A percentile compares a stretch with the other conserved stretches of the same genome.
Conservation (phyloP, 2,113 vertebrate genomes). For the Tiliqua scincoides region DNA sequence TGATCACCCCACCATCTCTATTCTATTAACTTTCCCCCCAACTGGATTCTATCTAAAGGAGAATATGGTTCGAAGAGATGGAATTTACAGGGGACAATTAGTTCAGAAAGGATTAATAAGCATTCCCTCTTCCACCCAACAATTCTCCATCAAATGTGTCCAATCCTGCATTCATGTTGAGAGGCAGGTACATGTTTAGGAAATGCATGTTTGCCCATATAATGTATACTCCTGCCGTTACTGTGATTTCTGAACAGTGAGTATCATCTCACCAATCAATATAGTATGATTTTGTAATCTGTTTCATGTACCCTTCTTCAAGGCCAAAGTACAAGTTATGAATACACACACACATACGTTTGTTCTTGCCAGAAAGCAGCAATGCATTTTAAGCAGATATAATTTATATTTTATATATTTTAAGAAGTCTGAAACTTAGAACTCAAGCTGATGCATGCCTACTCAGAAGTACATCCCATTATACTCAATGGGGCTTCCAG, state of each 20-base stretch:
- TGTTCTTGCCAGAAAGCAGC: conserved; percentile 15
- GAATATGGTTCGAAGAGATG: no score
- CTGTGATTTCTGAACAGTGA: background rate
- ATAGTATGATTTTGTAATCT: background rate
- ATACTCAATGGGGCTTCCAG: no score
- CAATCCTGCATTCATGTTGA: background rate
- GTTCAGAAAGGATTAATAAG: background rate
- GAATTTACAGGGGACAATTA: background rate
- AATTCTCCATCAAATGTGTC: background rate
- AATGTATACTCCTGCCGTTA: background rate
- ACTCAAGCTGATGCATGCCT: no score
- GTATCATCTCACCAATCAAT: background rate
- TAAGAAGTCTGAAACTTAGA: no score
- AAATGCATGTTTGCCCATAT: background rate
- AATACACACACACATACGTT: background rate
- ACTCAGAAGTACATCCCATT: no score
- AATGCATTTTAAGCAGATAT: background rate
- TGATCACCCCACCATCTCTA: no score
- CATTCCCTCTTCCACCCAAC: background rate
- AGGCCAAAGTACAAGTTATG: background rate
- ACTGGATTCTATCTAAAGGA: no score
- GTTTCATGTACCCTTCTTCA: background rate
- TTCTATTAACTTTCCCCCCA: no score
- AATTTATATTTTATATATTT: background rate
- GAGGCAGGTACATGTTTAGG: background rate